Conservation (phyloP, 2,888 invertebrate species). For the Aporophyla nigra region DNA sequence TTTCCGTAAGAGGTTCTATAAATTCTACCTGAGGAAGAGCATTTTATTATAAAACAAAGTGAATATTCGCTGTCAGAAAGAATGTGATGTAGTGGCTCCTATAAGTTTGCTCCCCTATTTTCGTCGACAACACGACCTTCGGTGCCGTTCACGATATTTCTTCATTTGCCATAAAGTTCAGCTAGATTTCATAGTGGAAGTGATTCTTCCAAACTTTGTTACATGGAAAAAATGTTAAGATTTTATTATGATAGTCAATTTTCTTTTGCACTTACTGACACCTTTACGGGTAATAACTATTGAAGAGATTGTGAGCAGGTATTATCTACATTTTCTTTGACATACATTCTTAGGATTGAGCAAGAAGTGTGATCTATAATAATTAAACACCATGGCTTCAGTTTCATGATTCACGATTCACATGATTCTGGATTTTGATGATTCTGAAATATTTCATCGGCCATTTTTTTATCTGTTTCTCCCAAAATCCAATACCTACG, state of each 20-base stretch:
- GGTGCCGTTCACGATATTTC: conserved; percentile 69
- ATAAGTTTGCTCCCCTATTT: conserved; percentile 69
- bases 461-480: too few relatives aligned
- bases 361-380: too few relatives aligned
- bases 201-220: conserved; percentile 61
- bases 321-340: conserved; percentile 16
- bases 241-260: conserved; percentile 64
- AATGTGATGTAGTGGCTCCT: conserved; percentile 70
- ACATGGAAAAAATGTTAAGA: conserved; percentile 58
- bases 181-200: conserved; percentile 65
- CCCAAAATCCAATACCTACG: too few relatives aligned
- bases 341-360: neutral
- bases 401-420: too few relatives aligned
- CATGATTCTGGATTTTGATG: too few relatives aligned
- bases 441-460: too few relatives aligned
- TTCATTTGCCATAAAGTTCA: conserved; percentile 73
- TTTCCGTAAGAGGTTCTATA: conserved; percentile 61
- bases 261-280: conserved; percentile 52
- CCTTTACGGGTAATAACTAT: conserved; percentile 48
- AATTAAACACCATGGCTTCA: neutral
- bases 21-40: conserved; percentile 60
- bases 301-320: conserved; percentile 17
- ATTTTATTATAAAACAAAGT: conserved; percentile 70
- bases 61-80: conserved; percentile 69
- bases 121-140: conserved; percentile 68